Evolutionary conservation across 2,113 vertebrate species (phyloP).

Genomic region (Cyprinodon tularosa): DNA sequence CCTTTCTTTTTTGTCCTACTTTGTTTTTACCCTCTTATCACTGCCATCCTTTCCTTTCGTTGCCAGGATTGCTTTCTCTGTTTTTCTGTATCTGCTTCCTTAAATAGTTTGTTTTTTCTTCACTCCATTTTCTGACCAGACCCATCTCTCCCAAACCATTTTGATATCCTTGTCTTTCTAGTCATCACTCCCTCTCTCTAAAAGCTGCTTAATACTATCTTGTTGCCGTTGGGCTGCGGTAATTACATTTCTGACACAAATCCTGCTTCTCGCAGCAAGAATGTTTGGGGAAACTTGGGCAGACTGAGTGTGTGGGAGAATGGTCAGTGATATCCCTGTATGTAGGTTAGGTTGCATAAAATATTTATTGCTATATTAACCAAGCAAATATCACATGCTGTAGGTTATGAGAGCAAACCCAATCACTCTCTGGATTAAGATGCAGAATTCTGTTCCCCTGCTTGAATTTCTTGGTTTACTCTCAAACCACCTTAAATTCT

Average conservation of each 20-base stretch:
- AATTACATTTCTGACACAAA: slow-evolving; percentile 84
- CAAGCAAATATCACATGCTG: slow-evolving; percentile 12
- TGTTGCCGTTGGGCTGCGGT: slow-evolving; percentile 74
- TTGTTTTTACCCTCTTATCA: slow-evolving; percentile 26
- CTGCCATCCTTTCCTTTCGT: slow-evolving; percentile 24
- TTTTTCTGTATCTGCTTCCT: slow-evolving; percentile 32
- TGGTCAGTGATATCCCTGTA: slow-evolving; percentile 28
- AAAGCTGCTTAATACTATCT: slow-evolving; percentile 82
- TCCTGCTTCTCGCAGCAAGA: slow-evolving; percentile 73
- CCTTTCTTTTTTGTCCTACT: slow-evolving; percentile 2
- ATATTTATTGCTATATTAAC: slow-evolving; percentile 27
- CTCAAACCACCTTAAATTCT: slow-evolving; percentile 7
- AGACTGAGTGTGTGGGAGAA: slow-evolving; percentile 19
- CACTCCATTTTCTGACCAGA: slow-evolving; percentile 9
- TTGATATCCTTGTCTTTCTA: slow-evolving; percentile 46
- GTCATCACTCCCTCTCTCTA: slow-evolving; percentile 33
- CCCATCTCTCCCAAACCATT: slow-evolving; percentile 45
- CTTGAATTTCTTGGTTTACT: background rate
- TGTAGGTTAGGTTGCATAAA: slow-evolving; percentile 9
- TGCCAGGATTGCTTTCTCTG: slow-evolving; percentile 25
- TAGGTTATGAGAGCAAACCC: slow-evolving; percentile 20
- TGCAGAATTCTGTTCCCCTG: slow-evolving; percentile 13
- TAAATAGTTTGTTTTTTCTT: slow-evolving; percentile 8
- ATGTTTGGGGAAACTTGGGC: slow-evolving; percentile 29
- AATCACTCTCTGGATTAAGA: slow-evolving; percentile 10